phyloP scores from a whole-genome alignment of 2,113 vertebrate species.

The Pavo muticus region DNA sequence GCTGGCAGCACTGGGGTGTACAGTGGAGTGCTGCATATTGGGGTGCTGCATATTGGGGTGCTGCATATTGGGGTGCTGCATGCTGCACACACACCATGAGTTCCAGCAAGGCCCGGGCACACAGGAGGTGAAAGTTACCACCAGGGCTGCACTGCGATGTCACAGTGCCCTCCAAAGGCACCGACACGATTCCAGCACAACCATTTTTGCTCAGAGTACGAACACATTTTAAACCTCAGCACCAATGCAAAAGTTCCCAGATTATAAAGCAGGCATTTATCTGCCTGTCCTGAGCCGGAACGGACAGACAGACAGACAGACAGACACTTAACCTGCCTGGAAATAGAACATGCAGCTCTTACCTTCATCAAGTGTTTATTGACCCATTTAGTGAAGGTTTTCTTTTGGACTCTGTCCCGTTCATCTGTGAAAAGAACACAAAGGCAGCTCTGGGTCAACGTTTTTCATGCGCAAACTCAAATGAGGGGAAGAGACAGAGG shows the following conservation, averaged over 20 bases:
- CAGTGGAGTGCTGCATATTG: neutral
- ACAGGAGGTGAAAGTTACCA: neutral
- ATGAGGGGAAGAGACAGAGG: slow-evolving; percentile 51
- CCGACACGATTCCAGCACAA: neutral
- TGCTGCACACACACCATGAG: rapidly evolving
- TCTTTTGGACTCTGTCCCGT: slow-evolving; percentile 98
- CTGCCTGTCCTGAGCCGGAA: neutral
- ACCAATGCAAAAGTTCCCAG: neutral
- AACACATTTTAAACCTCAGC: rapidly evolving
- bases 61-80: neutral
- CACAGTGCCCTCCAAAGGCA: slow-evolving; percentile 51
- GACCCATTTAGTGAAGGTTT: slow-evolving; percentile 99
- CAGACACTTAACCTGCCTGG: rapidly evolving
- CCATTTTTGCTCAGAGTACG: neutral
- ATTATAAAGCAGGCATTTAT: neutral
- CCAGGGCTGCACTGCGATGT: neutral
- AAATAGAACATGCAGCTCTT: neutral
- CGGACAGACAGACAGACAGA: neutral
- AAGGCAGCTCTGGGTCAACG: slow-evolving; percentile 41
- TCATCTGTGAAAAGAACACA: slow-evolving; percentile 87
- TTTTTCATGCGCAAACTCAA: slow-evolving; percentile 41
- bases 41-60: no score
- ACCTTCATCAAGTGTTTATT: slow-evolving; percentile 99
- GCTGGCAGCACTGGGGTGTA: no score
- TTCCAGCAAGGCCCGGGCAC: neutral